Evolutionary conservation across 2,797 vertebrate genomes (phyloP).

Genomic region (Leuciscus waleckii): DNA sequence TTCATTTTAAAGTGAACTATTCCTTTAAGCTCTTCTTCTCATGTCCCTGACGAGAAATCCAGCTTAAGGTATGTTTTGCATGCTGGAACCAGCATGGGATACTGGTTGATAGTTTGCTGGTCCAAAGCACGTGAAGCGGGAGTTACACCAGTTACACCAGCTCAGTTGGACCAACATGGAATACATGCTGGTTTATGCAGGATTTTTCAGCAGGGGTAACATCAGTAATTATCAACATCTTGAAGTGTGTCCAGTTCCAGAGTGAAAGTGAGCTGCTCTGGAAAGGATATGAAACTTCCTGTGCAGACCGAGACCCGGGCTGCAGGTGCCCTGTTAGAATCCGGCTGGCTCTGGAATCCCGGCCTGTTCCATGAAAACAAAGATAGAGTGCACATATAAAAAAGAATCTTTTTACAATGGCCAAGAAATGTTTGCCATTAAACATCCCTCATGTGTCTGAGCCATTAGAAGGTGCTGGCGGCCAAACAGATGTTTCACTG

Average conservation of each 20-base stretch:
- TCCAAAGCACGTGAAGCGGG: background rate
- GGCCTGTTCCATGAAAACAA: conserved; percentile 71
- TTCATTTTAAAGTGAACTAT: too few relatives aligned
- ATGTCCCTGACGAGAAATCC: background rate
- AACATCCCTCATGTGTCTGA: conserved; percentile 75
- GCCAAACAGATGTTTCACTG: conserved; percentile 86
- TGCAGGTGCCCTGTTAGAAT: conserved; percentile 82
- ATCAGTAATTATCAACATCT: conserved; percentile 78
- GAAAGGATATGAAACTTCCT: conserved; percentile 91
- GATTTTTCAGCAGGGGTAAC: conserved; percentile 54
- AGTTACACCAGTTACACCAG: background rate
- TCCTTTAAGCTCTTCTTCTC: background rate
- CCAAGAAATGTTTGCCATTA: conserved; percentile 71
- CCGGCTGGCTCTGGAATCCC: conserved; percentile 81
- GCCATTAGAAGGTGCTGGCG: conserved; percentile 76
- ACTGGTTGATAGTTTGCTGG: background rate
- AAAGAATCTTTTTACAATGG: conserved; percentile 64
- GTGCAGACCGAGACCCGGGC: conserved; percentile 80
- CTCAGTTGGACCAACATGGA: background rate
- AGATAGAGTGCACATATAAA: conserved; percentile 50
- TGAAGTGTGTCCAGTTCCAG: conserved; percentile 77
- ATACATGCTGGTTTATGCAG: background rate
- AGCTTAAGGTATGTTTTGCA: background rate
- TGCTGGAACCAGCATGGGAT: background rate
- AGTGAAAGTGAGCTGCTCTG: conserved; percentile 81